Evolutionary conservation across 2,113 vertebrate species (phyloP), one percentile per base, ranked within the genome.

Genomic region (Takifugu flavidus): DNA sequence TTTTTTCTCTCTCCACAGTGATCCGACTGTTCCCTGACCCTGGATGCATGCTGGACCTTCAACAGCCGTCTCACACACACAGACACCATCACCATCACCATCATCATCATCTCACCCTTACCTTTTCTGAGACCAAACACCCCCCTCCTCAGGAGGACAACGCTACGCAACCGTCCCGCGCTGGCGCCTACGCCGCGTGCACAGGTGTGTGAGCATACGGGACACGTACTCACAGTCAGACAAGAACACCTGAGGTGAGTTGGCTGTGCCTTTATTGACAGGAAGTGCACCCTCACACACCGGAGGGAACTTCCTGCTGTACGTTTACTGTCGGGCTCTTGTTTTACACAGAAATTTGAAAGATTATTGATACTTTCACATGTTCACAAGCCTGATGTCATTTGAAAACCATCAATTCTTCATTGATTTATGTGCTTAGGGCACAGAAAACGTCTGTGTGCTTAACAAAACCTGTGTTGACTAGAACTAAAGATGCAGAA

Each of bases 41-140:
- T 61, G 13, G 5, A 31, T 44, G 55, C 73, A 66, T 79, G 76
- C 80, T 62, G 46, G 14, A 43, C 13, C 56, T 65, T 45, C 64
- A 72, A 86, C 74, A 62, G 81, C 82, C 85, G 88, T 67, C 76
- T 25, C 46, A 50, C n/a, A 6, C 34, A 7, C 4, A 0, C 14
- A 60, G 12, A 34, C 53, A 53, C 57, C 55, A 51, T 74, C 29
- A 29, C 29, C 34, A 39, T 10, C 5, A 39, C 0, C 34, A 39
- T 34, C 31, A 34, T 34, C 34, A 39, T 39, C 34, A 10, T 39
- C 73, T 29, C 71, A 56, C 82, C 87, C 93, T 94, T 95, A 95
- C 94, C 94, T 96, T 91, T 91, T 90, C 90, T 92, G 89, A 91
- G 89, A 93, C 91, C 92, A 64, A 5, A 79, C 92, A 94, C 47